Evolutionary conservation across 2,888 invertebrate species (phyloP).

Genomic region (Lasiommata megera): DNA sequence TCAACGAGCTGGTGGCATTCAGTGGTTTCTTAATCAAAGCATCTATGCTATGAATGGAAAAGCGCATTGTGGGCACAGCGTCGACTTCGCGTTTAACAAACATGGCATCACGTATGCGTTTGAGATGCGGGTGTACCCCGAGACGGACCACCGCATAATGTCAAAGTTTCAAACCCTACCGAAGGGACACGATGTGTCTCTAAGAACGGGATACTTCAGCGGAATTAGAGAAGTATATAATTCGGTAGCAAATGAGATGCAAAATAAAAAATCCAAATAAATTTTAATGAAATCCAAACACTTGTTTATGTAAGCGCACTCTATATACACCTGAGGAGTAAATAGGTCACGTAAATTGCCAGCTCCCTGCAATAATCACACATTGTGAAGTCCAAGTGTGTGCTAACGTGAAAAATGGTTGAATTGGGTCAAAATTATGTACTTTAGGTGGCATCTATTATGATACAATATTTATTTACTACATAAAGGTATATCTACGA

Average conservation of each 20-base stretch:
- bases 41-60: slow-evolving; percentile 52
- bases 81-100: slow-evolving; percentile 56
- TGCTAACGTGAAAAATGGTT: slow-evolving; percentile 48
- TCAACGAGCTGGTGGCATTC: slow-evolving; percentile 50
- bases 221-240: slow-evolving; percentile 62
- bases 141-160: slow-evolving; percentile 48
- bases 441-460: slow-evolving; percentile 58
- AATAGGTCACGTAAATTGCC: slow-evolving; percentile 14
- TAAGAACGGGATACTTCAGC: slow-evolving; percentile 58
- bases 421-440: slow-evolving; percentile 64
- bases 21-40: slow-evolving; percentile 52
- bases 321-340: neutral
- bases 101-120: slow-evolving; percentile 46
- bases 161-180: slow-evolving; percentile 60
- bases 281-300: neutral
- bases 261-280: neutral
- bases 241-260: slow-evolving; percentile 43
- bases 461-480: slow-evolving; percentile 77
- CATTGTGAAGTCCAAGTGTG: slow-evolving; percentile 7
- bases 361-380: neutral
- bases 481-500: slow-evolving; percentile 76
- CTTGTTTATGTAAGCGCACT: neutral
- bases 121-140: slow-evolving; percentile 68
- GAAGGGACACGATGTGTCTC: slow-evolving; percentile 49
- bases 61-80: slow-evolving; percentile 62